Conservation (phyloP, 2,888 invertebrate species). For the Drosophila falleni region DNA sequence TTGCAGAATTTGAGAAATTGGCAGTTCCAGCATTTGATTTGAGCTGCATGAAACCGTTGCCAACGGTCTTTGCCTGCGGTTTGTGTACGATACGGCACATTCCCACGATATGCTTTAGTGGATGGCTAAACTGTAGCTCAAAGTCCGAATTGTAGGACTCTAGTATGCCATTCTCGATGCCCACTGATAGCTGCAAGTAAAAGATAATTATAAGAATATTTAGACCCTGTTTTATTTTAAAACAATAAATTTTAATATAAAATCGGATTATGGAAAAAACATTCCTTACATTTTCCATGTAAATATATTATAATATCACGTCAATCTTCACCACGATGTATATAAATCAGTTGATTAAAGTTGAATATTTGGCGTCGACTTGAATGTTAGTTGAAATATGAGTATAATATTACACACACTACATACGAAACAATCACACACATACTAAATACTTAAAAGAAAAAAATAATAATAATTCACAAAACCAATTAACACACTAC, state of each 20-base stretch:
- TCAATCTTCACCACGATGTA: too few species aligned
- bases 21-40: conserved; percentile 61
- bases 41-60: conserved; percentile 83
- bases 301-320: too few species aligned
- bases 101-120: conserved; percentile 88
- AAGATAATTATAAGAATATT: neutral
- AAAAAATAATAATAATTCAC: neutral
- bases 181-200: conserved; percentile 88
- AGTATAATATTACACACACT: neutral
- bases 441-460: neutral
- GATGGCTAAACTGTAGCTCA: conserved; percentile 89
- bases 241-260: too few species aligned
- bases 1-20: conserved; percentile 15
- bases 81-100: conserved; percentile 85
- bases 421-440: conserved; percentile 1
- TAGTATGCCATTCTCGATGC: conserved; percentile 89
- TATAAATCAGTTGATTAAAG: neutral
- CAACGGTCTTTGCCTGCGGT: conserved; percentile 79
- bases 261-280: too few species aligned
- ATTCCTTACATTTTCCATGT: too few species aligned
- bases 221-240: neutral
- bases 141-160: conserved; percentile 90
- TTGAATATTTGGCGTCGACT: neutral
- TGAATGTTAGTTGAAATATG: conserved; percentile 1
- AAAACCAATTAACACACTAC: neutral